Conservation (phyloP, 2,888 invertebrate genomes). For the Salticus scenicus region DNA sequence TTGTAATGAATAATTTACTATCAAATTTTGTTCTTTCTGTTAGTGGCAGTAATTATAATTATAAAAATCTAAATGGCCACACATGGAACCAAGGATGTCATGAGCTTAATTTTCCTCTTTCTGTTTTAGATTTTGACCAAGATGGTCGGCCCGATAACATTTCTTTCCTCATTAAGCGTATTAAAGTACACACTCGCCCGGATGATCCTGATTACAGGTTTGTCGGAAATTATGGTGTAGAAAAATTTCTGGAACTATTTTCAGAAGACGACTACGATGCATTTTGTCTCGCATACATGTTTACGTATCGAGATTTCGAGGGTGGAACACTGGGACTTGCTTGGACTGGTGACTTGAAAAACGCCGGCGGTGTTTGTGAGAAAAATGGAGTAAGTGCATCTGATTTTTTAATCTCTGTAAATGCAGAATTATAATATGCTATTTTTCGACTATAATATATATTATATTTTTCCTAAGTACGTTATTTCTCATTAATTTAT, state of each 20-base stretch:
- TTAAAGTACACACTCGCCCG: constrained; percentile 91
- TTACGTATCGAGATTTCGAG: constrained; percentile 96
- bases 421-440: no score
- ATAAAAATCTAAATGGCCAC: no score
- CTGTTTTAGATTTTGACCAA: constrained; percentile 88
- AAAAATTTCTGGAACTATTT: constrained; percentile 97
- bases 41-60: no score
- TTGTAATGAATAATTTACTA: no score
- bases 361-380: constrained; percentile 98
- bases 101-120: no score
- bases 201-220: constrained; percentile 91
- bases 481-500: no score
- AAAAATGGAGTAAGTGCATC: constrained; percentile 88
- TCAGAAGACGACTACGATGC: constrained; percentile 99
- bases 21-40: no score
- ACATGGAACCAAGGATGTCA: no score
- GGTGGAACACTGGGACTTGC: constrained; percentile 97
- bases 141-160: constrained; percentile 94
- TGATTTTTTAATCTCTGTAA: no score
- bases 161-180: constrained; percentile 95
- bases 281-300: constrained; percentile 98
- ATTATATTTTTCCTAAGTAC: no score
- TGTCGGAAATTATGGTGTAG: constrained; percentile 96
- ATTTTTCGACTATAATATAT: no score
- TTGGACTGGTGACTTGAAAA: constrained; percentile 97